Evolutionary conservation across 2,797 vertebrate genomes (phyloP).

Genomic region (Thripadectes ignobilis): DNA sequence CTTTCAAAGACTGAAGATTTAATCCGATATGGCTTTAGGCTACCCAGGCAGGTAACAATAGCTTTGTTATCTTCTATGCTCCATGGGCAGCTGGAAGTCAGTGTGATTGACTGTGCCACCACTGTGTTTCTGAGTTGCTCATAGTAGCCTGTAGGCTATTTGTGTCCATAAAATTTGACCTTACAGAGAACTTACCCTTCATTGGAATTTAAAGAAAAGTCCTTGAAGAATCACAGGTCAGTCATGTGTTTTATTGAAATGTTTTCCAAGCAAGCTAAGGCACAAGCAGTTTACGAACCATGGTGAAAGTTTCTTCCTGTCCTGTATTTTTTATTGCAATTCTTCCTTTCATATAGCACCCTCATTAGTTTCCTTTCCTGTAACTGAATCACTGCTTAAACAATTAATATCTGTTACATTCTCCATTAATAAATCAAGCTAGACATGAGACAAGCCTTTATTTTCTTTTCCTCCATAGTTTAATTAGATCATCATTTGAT

Average conservation of each 20-base stretch:
- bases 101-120: constrained; percentile 47
- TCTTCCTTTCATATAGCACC: neutral
- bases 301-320: constrained; percentile 33
- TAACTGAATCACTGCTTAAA: constrained; percentile 32
- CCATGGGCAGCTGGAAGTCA: constrained; percentile 30
- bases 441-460: constrained; percentile 41
- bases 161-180: constrained; percentile 39
- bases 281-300: constrained; percentile 27
- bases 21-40: constrained; percentile 32
- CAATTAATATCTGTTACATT: constrained; percentile 41
- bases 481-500: constrained; percentile 48
- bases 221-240: constrained; percentile 56
- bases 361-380: constrained; percentile 41
- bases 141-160: constrained; percentile 41
- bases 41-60: constrained; percentile 45
- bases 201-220: constrained; percentile 31
- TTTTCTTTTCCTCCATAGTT: constrained; percentile 38
- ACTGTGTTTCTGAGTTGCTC: neutral
- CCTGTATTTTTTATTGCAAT: neutral
- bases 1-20: constrained; percentile 43
- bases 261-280: constrained; percentile 6
- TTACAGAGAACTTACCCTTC: constrained; percentile 21
- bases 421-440: constrained; percentile 46
- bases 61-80: constrained; percentile 49
- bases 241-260: constrained; percentile 50